These are phyloP conservation scores for Rhabditoides inermis DNA, from an alignment of 2,888 invertebrate species.

Conservation along the genomic window DNA sequence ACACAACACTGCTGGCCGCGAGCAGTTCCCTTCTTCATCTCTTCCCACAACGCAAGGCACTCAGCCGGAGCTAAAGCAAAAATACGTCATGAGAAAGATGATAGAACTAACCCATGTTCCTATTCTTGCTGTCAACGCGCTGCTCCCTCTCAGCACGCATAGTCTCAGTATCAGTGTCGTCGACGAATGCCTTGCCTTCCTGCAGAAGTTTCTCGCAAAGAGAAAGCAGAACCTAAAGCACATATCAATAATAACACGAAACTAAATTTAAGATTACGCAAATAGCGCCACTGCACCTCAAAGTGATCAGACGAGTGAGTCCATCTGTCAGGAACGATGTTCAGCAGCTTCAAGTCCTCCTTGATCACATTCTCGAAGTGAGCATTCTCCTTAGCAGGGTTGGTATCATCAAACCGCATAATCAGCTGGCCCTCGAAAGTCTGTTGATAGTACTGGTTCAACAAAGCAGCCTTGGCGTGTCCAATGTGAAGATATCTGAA, in stretches of 20 bases:
- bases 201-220: slow-evolving; percentile 79
- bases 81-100: slow-evolving; percentile 6
- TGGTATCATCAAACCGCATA: slow-evolving; percentile 98
- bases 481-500: slow-evolving; percentile 82
- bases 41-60: slow-evolving; percentile 81
- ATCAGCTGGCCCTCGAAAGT: slow-evolving; percentile 85
- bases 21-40: slow-evolving; percentile 78
- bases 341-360: slow-evolving; percentile 79
- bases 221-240: no score
- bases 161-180: slow-evolving; percentile 83
- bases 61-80: slow-evolving; percentile 65
- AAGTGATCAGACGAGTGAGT: slow-evolving; percentile 95
- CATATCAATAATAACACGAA: no score
- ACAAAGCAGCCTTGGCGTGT: slow-evolving; percentile 93
- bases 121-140: slow-evolving; percentile 65
- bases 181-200: slow-evolving; percentile 85
- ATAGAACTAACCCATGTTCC: slow-evolving; percentile 23
- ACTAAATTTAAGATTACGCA: no score
- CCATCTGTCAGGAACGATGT: slow-evolving; percentile 82
- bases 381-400: slow-evolving; percentile 93
- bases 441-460: slow-evolving; percentile 93
- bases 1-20: slow-evolving; percentile 82
- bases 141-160: slow-evolving; percentile 93
- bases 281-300: no score
- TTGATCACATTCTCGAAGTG: slow-evolving; percentile 90